These are phyloP conservation scores for Tipula unca DNA, from an alignment of 2,888 invertebrate species.

Conservation along the genomic window DNA sequence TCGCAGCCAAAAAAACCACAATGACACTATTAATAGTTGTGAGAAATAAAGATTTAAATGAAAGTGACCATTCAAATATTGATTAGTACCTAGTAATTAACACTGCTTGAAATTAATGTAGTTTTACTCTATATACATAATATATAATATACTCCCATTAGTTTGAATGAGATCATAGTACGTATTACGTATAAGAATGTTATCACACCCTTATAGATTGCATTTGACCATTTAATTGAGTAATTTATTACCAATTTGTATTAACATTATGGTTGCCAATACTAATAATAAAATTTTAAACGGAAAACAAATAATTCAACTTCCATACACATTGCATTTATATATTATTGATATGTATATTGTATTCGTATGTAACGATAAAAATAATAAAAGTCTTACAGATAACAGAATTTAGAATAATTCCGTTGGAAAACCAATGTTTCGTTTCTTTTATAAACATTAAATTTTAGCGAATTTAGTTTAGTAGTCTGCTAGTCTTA, in stretches of 20 bases:
- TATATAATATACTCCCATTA: neutral
- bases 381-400: neutral
- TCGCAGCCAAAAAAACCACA: neutral
- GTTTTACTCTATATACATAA: neutral
- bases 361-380: neutral
- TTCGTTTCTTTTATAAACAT: neutral
- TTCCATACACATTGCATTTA: neutral
- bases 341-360: too few species aligned
- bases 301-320: too few species aligned
- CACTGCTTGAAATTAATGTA: neutral
- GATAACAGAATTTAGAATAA: neutral
- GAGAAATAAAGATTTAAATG: neutral
- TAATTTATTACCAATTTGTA: neutral
- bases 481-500: neutral
- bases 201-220: neutral
- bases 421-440: neutral
- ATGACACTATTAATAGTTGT: neutral
- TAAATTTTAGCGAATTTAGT: neutral
- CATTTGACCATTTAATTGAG: neutral
- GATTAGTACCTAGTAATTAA: neutral
- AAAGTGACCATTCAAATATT: neutral
- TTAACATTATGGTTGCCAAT: neutral
- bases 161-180: neutral
- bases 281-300: neutral
- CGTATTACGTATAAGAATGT: neutral